Base-by-base conservation (phyloP, 2,797 vertebrate genomes). In the Argyrosomus regius region DNA sequence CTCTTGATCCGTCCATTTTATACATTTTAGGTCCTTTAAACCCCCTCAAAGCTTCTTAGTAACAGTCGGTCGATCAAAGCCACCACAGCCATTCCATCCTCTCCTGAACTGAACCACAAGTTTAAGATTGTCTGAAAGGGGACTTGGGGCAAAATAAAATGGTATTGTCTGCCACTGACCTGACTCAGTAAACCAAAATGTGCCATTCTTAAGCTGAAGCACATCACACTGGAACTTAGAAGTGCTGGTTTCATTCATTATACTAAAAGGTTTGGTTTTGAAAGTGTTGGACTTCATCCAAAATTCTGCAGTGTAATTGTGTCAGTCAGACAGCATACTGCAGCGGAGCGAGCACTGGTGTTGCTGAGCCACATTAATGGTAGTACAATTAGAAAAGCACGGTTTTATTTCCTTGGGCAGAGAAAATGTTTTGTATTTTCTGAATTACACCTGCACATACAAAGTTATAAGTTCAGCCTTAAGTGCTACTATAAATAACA, bases 1-100 rank as follows among this genome's bases (percentile, higher is more conserved):
- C 90, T 87, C 94, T 92, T 93, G 91, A 95, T 95, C 93, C 89
- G 71, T 90, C 89, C 92, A 88, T 94, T 94, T 95, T 86, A 92
- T 86, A 94, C 91, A 88, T 95, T 94, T 94, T 92, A 93, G 88
- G 90, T 92, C 91, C 88, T 93, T 92, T 94, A 94, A 95, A 95
- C 89, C 92, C 91, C 86, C 87, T 91, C 82, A 95, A 95, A 96
- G 93, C 94, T 94, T 89, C 95, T 96, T 96, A 96, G 95, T 94
- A 94, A 95, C 95, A 95, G 94, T 95, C 26, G 92, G 93, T 73
- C 88, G 95, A 96, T 96, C 95, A 96, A 96, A 96, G 95, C 94
- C 83, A 79, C 82, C 90, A 72, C 84, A 77, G 89, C 82, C 86
- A 91, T 92, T 92, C 89, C 87, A 80, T 92, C 91, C 92, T 93